phyloP scores from a whole-genome alignment of 2,888 invertebrate species.

The Hyles lineata region DNA sequence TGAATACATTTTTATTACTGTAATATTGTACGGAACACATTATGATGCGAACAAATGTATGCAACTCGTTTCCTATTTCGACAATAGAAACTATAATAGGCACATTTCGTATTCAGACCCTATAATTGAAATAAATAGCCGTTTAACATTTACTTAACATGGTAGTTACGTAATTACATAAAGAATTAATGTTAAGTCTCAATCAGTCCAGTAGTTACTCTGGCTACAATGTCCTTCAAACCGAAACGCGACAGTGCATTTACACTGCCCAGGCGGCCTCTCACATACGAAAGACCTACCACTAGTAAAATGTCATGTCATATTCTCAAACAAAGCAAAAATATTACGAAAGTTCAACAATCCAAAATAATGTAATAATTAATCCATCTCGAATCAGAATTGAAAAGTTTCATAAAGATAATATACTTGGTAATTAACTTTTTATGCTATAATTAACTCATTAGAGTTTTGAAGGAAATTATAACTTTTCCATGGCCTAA shows the following conservation, averaged over 20 bases:
- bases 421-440: neutral
- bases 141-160: neutral
- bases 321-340: too few species aligned
- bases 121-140: slow-evolving; percentile 3
- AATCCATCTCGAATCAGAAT: neutral
- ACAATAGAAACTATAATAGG: neutral
- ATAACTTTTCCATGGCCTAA: slow-evolving; percentile 6
- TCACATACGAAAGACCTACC: too few species aligned
- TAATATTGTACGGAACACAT: neutral
- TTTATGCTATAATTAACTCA: slow-evolving; percentile 10
- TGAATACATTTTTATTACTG: neutral
- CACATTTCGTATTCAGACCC: neutral
- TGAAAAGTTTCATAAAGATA: neutral
- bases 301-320: too few species aligned
- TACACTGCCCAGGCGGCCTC: too few species aligned
- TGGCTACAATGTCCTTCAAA: too few species aligned
- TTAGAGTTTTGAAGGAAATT: slow-evolving; percentile 16
- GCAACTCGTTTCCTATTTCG: neutral
- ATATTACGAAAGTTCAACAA: too few species aligned
- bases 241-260: too few species aligned
- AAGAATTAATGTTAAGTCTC: too few species aligned
- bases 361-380: too few species aligned
- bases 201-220: too few species aligned
- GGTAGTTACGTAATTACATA: neutral
- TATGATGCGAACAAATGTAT: too few species aligned